Conservation (phyloP, 30 jellyfish, hydroid and myxozoan species). For the Phacellophora camtschatica region DNA sequence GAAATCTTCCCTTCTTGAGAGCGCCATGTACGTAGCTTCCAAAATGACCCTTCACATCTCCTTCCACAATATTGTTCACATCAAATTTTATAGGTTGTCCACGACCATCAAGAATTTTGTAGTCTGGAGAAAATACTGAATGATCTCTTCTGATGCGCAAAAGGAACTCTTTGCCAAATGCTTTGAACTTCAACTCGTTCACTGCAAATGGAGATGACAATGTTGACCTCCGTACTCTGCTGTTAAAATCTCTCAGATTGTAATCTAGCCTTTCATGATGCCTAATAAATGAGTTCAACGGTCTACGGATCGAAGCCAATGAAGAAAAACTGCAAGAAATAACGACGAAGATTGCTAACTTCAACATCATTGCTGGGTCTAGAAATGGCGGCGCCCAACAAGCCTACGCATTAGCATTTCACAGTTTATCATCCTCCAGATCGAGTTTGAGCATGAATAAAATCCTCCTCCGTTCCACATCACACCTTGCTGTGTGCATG, state of each 20-base stretch:
- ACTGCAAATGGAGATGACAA: conserved; percentile 74
- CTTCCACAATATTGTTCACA: conserved; percentile 63
- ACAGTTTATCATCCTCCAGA: too few relatives aligned
- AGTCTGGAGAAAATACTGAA: conserved; percentile 67
- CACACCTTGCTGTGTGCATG: too few relatives aligned
- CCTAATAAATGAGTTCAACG: conserved; percentile 68
- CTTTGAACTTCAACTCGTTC: conserved; percentile 67
- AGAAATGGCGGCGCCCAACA: conserved; percentile 17
- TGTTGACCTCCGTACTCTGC: conserved; percentile 77
- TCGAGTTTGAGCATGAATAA: too few relatives aligned
- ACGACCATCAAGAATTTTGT: conserved; percentile 66
- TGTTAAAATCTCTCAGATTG: conserved; percentile 72
- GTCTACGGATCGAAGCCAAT: conserved; percentile 30
- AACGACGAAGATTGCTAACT: not conserved
- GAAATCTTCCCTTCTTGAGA: conserved; percentile 83
- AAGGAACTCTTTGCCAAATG: conserved; percentile 72
- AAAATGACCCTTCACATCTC: conserved; percentile 83
- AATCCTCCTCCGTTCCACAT: too few relatives aligned
- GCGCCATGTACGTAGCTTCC: conserved; percentile 77
- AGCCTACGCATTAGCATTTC: too few relatives aligned
- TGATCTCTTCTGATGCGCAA: conserved; percentile 82
- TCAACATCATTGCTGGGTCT: conserved; percentile 4
- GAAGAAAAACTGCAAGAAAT: conserved; percentile 9
- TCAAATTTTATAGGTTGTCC: conserved; percentile 72
- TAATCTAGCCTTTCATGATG: conserved; percentile 79